Base-by-base conservation (phyloP, 2,888 invertebrate genomes). In the Drosophila atripex region DNA sequence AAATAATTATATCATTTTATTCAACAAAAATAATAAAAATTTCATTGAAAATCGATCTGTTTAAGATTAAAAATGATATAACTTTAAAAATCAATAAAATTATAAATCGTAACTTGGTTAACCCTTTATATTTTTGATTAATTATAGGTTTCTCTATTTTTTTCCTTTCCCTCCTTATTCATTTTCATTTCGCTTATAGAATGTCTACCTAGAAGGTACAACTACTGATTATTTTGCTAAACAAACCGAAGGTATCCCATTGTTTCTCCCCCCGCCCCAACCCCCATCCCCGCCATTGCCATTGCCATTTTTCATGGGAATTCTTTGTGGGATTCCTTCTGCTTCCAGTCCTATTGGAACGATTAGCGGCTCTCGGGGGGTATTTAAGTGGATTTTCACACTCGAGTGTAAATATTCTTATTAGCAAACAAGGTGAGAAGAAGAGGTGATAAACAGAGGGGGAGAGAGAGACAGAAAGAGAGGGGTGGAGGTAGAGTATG, bases 381-480 rank as follows among this genome's bases (percentile, higher is more conserved):
- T 16, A 39, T 39, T 39, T 39, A 43, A 21, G 43, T 43, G 21
- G 43, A 18, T 43, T 43, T 43, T 50, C 21, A 35, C 32, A 43
- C 43, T 21, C 21, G 18, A 21, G 43, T 43, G 43, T 43, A 12
- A 21, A 18, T 18, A 21, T 21, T 43, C 43, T 21, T 21, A 43
- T 43, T 43, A 43, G 43, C 21, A 41, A 41, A 18, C 39, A 18
- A 41, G 39, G 39, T 41, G 39, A 9, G 28, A 28, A 28, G 1
- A 41, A 92, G 14, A 16, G 7, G 25, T 2, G 25, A 1, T 16
- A 41, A 71, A 70, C 11, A 18, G 14, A 11, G 14, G 16, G 18
- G 6, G 5, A 8, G 12, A 32, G 51, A 45, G 12, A 25, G 8
- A 18, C 8, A 9, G 11, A 4, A 9, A 12, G n/a, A n/a, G n/a